Percentiles rank a stretch among this genome's conserved stretches.
Evolutionary conservation across 1,140 invertebrate species (phyloP).

Genomic region (Lamellibrachia luymesi): DNA sequence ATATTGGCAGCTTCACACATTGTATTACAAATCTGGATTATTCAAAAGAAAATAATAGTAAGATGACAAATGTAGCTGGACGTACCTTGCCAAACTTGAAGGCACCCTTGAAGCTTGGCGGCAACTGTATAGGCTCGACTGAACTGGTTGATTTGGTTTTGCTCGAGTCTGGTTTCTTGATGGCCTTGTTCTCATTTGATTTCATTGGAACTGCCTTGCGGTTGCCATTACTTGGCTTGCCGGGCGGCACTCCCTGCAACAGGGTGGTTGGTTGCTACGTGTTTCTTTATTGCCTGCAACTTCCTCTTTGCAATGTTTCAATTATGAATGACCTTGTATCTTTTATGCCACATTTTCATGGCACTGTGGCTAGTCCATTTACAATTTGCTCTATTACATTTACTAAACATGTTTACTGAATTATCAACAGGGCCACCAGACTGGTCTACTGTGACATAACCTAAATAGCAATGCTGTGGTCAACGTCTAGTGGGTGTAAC

Average conservation of each 20-base stretch:
- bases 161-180: slow-evolving; percentile 45
- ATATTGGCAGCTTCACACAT: too few relatives aligned
- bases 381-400: too few relatives aligned
- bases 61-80: background rate
- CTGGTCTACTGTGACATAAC: background rate
- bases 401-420: too few relatives aligned
- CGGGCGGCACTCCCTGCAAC: background rate
- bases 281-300: background rate
- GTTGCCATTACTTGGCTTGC: background rate
- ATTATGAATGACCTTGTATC: background rate
- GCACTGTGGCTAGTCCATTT: background rate
- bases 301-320: background rate
- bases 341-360: background rate
- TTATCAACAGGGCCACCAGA: too few relatives aligned
- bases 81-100: slow-evolving; percentile 44
- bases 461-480: too few relatives aligned
- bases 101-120: slow-evolving; percentile 49
- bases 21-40: too few relatives aligned
- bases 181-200: slow-evolving; percentile 34
- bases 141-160: slow-evolving; percentile 7
- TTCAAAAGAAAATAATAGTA: background rate
- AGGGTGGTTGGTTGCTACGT: background rate
- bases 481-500: background rate
- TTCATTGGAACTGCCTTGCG: slow-evolving; percentile 11
- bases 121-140: slow-evolving; percentile 49